A percentile compares a stretch with the other conserved stretches of the same genome.
These are phyloP conservation scores for Harmothoe impar DNA, from an alignment of 2,888 invertebrate genomes.

Conservation along the genomic window DNA sequence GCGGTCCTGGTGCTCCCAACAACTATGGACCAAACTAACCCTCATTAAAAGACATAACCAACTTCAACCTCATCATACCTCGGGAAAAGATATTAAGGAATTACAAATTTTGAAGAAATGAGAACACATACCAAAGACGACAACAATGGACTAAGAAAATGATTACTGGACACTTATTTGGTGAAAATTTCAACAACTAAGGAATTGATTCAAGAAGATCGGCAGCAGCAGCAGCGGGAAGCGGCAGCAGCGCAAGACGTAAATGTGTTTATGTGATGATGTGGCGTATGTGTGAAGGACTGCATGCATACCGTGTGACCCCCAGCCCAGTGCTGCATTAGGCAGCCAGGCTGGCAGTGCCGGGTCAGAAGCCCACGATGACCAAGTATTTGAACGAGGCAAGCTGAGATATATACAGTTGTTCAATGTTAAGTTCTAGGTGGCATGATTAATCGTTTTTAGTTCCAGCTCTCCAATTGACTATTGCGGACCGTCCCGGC, in stretches of 20 bases:
- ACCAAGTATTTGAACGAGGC: conserved; percentile 38
- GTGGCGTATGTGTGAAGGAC: conserved; percentile 38
- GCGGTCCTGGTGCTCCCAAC: conserved; percentile 53
- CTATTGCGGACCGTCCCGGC: conserved; percentile 58
- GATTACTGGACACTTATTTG: conserved; percentile 49
- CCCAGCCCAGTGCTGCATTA: not conserved
- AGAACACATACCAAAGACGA: conserved; percentile 58
- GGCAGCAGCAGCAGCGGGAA: not conserved
- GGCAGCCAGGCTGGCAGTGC: not conserved
- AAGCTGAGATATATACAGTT: conserved; percentile 61
- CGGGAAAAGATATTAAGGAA: conserved; percentile 37
- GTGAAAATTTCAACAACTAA: not conserved
- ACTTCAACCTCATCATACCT: conserved; percentile 60
- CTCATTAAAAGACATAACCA: not conserved
- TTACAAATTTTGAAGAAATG: not conserved
- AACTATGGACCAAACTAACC: conserved; percentile 60
- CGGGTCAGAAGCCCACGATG: not conserved
- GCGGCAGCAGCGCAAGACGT: conserved; percentile 31
- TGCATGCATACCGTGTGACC: conserved; percentile 40
- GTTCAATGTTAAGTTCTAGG: conserved; percentile 57
- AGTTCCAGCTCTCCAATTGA: conserved; percentile 62
- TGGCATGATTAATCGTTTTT: conserved; percentile 62
- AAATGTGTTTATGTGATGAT: conserved; percentile 32
- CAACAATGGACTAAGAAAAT: conserved; percentile 41
- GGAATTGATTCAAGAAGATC: not conserved